These are phyloP conservation scores for Platichthys stellatus DNA, from an alignment of 2,113 vertebrate genomes.

Conservation along the genomic window DNA sequence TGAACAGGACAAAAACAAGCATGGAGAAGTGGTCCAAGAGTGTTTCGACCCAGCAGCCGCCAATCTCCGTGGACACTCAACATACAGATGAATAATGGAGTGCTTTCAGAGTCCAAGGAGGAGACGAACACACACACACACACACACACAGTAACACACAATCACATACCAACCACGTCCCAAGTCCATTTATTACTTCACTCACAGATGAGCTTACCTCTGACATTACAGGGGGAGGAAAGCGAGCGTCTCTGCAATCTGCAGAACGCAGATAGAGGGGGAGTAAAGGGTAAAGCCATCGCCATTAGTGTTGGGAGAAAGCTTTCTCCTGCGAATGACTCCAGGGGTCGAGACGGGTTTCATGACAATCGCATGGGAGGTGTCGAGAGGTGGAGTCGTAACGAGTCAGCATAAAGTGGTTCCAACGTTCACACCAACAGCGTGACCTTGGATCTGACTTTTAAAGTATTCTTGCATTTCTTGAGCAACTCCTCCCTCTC, in stretches of 20 bases:
- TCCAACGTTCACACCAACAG: too few relatives aligned
- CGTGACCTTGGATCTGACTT: too few relatives aligned
- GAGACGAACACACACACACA: conserved; percentile 1
- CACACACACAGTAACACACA: neutral
- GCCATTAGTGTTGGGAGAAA: conserved; percentile 24
- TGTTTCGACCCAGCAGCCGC: conserved; percentile 23
- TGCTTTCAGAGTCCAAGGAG: conserved; percentile 21
- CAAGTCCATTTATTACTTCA: conserved; percentile 37
- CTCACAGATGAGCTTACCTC: conserved; percentile 35
- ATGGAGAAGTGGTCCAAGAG: conserved; percentile 6
- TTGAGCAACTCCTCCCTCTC: too few relatives aligned
- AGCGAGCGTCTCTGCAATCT: conserved; percentile 20
- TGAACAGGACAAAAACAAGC: conserved; percentile 14
- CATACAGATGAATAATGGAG: conserved; percentile 58
- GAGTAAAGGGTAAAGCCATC: conserved; percentile 59
- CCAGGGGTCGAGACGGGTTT: conserved; percentile 11
- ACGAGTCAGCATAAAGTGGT: too few relatives aligned
- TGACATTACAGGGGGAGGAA: conserved; percentile 41
- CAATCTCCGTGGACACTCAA: conserved; percentile 28
- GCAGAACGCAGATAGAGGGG: conserved; percentile 12
- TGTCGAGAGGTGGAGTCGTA: neutral
- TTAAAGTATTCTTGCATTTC: too few relatives aligned
- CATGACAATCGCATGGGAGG: neutral
- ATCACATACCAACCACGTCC: conserved; percentile 16
- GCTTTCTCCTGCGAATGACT: conserved; percentile 28